A percentile compares a stretch with the other conserved stretches of the same genome.
These are phyloP conservation scores for Poeciliopsis prolifica DNA, from an alignment of 2,113 vertebrate genomes.

Conservation along the genomic window DNA sequence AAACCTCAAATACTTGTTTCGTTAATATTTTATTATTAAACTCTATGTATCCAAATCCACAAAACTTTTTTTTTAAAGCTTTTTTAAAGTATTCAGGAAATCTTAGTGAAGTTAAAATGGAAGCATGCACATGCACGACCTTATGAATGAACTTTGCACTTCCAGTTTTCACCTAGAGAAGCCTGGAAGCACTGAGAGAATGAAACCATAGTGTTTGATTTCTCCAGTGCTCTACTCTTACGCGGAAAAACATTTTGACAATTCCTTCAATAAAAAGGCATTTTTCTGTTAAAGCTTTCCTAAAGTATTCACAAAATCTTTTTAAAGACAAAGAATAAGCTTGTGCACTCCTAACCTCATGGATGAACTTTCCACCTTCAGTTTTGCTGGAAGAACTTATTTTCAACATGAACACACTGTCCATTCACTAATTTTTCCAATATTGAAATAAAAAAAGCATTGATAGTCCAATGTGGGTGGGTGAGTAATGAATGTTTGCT, in stretches of 20 bases:
- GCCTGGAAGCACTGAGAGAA: neutral
- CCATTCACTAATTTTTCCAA: neutral
- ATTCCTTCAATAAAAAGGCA: neutral
- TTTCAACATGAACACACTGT: conserved; percentile 1
- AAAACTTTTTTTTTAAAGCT: neutral
- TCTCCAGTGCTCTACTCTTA: neutral
- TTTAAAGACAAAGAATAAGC: neutral
- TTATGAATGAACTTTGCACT: conserved; percentile 8
- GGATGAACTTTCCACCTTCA: conserved; percentile 8
- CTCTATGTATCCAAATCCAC: conserved; percentile 4
- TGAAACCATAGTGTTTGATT: too few species aligned
- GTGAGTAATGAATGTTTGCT: conserved; percentile 33
- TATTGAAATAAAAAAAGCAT: conserved; percentile 22
- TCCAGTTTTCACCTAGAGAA: neutral
- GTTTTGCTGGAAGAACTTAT: conserved; percentile 4
- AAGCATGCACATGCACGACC: neutral
- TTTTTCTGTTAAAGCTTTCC: neutral
- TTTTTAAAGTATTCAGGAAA: conserved; percentile 11
- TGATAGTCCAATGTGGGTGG: conserved; percentile 38
- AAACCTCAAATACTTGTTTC: conserved; percentile 11
- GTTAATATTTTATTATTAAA: conserved; percentile 6
- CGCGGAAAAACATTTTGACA: conserved; percentile 9
- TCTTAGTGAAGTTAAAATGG: neutral
- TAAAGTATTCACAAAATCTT: conserved; percentile 8
- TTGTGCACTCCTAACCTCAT: neutral